Percentiles rank a stretch among this genome's conserved stretches.
Evolutionary conservation across 2,888 invertebrate genomes (phyloP).

Genomic region (Lysandra coridon): DNA sequence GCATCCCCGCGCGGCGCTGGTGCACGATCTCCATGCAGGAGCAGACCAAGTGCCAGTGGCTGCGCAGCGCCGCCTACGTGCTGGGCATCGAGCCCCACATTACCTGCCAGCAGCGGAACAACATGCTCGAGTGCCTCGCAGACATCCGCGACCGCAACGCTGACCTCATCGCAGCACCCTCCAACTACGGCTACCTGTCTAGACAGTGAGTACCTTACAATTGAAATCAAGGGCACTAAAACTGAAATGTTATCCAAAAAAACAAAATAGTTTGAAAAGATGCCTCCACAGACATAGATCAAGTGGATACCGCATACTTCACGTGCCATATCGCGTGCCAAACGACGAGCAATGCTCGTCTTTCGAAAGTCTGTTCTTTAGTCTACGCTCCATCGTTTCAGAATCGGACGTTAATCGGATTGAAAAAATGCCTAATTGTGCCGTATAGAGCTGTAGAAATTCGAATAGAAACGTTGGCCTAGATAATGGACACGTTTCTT

Average conservation of each 20-base stretch:
- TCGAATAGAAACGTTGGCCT: too few species aligned
- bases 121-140: slow-evolving; percentile 76
- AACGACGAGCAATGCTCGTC: too few species aligned
- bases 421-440: too few species aligned
- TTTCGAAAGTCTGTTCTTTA: too few species aligned
- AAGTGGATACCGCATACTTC: too few species aligned
- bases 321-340: too few species aligned
- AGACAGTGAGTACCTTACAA: slow-evolving; percentile 74
- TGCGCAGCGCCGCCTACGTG: slow-evolving; percentile 74
- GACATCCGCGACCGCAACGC: slow-evolving; percentile 72
- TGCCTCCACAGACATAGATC: too few species aligned
- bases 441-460: too few species aligned
- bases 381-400: too few species aligned
- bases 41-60: slow-evolving; percentile 81
- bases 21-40: slow-evolving; percentile 80
- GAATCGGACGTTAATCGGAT: too few species aligned
- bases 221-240: background rate
- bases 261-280: background rate
- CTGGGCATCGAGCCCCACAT: slow-evolving; percentile 82
- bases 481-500: too few species aligned
- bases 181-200: slow-evolving; percentile 83
- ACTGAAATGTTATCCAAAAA: too few species aligned
- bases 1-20: slow-evolving; percentile 77
- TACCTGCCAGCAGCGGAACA: slow-evolving; percentile 68
- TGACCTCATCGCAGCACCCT: slow-evolving; percentile 82